Conservation (phyloP, 2,797 vertebrate genomes). For the Galaxias olidus region DNA sequence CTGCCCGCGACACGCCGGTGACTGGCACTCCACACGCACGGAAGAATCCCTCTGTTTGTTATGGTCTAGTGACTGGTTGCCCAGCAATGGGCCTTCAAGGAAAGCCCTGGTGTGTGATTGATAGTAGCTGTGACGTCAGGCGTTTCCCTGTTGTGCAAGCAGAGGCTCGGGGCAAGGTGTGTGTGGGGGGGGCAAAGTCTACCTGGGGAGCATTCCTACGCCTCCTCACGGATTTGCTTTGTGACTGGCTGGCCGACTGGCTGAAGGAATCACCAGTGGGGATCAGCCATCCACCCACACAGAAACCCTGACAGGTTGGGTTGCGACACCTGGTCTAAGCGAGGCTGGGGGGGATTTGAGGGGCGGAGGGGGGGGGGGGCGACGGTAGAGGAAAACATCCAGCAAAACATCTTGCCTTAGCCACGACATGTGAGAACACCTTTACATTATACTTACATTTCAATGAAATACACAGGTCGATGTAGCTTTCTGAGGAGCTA, state of each 20-base stretch:
- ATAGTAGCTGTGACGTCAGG: conserved; percentile 38
- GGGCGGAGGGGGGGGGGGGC: too few species aligned
- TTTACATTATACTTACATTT: too few species aligned
- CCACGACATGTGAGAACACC: too few species aligned
- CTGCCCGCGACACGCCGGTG: conserved; percentile 4
- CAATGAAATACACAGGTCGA: too few species aligned
- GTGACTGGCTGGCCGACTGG: background rate
- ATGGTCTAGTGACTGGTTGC: conserved; percentile 21
- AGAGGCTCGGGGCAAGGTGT: background rate
- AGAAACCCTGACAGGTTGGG: background rate
- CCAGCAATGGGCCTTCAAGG: conserved; percentile 43
- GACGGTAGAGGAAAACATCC: too few species aligned
- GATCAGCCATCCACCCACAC: background rate
- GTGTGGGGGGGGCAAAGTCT: background rate
- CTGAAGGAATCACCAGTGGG: background rate
- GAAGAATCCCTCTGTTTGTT: conserved; percentile 44
- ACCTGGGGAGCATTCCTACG: background rate
- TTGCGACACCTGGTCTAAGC: too few species aligned
- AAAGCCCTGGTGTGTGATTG: conserved; percentile 46
- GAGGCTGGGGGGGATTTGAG: too few species aligned
- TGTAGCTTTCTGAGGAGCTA: too few species aligned
- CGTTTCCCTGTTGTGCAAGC: conserved; percentile 26
- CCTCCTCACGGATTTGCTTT: background rate
- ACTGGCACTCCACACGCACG: conserved; percentile 20
- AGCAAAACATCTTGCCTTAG: too few species aligned